These are phyloP conservation scores for Ailurus styani DNA, from an alignment of 2,113 vertebrate species.

Conservation along the genomic window DNA sequence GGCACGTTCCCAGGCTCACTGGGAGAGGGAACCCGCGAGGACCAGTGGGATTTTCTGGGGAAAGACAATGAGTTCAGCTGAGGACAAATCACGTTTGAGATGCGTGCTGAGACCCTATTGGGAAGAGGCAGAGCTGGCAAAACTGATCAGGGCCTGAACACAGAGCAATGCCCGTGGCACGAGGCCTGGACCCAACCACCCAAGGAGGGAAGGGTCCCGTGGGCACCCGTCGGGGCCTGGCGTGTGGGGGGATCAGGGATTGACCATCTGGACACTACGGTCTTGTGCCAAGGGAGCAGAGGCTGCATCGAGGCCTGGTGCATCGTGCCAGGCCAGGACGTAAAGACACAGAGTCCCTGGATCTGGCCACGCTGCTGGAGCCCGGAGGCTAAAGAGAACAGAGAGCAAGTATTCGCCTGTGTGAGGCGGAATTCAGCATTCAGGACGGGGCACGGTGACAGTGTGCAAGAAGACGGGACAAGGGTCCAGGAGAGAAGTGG, in stretches of 20 bases:
- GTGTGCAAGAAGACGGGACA: neutral
- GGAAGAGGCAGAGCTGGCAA: neutral
- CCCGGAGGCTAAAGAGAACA: rapidly evolving
- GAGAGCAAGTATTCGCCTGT: neutral
- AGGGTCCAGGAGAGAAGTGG: neutral
- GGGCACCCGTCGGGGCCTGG: neutral
- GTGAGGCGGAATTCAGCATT: neutral
- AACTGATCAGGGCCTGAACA: neutral
- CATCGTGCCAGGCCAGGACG: neutral
- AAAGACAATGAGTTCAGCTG: neutral
- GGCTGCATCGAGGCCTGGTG: neutral
- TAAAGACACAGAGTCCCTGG: neutral
- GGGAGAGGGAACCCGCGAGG: too few species aligned
- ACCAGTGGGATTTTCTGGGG: neutral
- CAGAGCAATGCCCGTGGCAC: rapidly evolving
- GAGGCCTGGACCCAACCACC: neutral
- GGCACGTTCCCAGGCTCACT: neutral
- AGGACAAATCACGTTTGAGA: neutral
- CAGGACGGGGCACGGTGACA: neutral
- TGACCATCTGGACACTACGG: too few species aligned
- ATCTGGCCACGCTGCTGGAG: neutral
- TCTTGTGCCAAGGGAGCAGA: neutral
- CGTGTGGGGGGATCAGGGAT: neutral
- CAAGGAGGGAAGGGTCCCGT: too few species aligned
- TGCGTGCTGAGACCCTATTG: neutral